Conservation (phyloP, 1,140 invertebrate species). For the Cataglyphis hispanica region DNA sequence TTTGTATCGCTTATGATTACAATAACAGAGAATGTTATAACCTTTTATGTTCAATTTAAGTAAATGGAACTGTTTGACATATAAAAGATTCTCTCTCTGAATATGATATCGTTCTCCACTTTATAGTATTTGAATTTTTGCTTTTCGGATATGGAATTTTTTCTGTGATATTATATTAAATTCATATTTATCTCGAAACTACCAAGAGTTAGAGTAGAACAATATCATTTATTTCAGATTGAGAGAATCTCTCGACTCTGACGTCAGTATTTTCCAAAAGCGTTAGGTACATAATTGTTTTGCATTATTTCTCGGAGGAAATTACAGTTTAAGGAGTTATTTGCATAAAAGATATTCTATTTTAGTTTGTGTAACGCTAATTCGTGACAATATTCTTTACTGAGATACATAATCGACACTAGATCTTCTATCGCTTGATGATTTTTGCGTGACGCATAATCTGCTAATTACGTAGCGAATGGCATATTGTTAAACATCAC, state of each 20-base stretch:
- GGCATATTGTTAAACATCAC: not conserved
- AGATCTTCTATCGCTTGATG: not conserved
- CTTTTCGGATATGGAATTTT: not conserved
- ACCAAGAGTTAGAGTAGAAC: slow-evolving; percentile 7
- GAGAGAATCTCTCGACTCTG: not conserved
- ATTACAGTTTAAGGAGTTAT: not conserved
- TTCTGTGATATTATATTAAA: slow-evolving; percentile 30
- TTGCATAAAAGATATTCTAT: not conserved
- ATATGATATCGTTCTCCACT: not conserved
- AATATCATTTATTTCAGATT: slow-evolving; percentile 15
- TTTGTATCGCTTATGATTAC: not conserved
- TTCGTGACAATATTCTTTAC: too few relatives aligned
- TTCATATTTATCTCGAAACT: slow-evolving; percentile 7
- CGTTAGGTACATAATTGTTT: slow-evolving; percentile 1
- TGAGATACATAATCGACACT: not conserved
- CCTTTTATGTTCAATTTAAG: not conserved
- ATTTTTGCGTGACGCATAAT: slow-evolving; percentile 2
- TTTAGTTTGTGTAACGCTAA: not conserved
- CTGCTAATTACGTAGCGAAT: not conserved
- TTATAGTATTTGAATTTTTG: slow-evolving; percentile 24
- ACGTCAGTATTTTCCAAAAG: slow-evolving; percentile 10
- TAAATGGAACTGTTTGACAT: not conserved
- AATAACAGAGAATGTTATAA: not conserved
- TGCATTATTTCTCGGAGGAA: not conserved
- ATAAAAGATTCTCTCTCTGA: not conserved